These are phyloP conservation scores for Cichlasoma orientale DNA, from an alignment of 2,797 vertebrate genomes.

Conservation along the genomic window DNA sequence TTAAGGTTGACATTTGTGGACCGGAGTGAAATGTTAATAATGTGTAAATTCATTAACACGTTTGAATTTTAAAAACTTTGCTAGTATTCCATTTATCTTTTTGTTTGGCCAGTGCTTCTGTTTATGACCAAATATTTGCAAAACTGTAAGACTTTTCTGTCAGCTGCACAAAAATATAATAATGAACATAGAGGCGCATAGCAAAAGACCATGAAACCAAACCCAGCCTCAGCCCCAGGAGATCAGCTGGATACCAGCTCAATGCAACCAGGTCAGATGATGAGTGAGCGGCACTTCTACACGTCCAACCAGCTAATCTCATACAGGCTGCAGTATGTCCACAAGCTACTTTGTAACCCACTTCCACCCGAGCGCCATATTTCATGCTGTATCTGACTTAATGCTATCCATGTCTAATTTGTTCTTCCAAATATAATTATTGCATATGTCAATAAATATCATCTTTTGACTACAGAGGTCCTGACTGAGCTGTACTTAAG, in stretches of 20 bases:
- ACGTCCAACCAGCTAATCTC: not conserved
- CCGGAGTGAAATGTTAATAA: no score
- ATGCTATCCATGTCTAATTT: not conserved
- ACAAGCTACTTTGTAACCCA: not conserved
- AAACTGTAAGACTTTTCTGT: no score
- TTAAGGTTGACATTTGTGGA: no score
- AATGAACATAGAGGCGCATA: not conserved
- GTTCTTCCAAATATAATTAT: not conserved
- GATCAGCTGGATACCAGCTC: accelerated
- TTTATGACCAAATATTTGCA: no score
- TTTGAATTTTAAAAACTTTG: no score
- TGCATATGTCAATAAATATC: not conserved
- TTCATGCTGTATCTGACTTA: not conserved
- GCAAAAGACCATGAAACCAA: accelerated
- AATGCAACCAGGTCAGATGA: not conserved
- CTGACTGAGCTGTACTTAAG: not conserved
- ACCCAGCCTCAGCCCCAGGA: accelerated
- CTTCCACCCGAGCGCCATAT: not conserved
- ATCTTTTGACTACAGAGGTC: not conserved
- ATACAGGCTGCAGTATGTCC: not conserved
- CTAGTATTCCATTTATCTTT: no score
- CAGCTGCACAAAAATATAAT: no score
- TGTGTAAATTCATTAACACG: no score
- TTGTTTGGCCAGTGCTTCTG: no score
- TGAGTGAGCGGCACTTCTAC: accelerated